Conservation (phyloP, 2,888 invertebrate species). For the Pteria penguin region DNA sequence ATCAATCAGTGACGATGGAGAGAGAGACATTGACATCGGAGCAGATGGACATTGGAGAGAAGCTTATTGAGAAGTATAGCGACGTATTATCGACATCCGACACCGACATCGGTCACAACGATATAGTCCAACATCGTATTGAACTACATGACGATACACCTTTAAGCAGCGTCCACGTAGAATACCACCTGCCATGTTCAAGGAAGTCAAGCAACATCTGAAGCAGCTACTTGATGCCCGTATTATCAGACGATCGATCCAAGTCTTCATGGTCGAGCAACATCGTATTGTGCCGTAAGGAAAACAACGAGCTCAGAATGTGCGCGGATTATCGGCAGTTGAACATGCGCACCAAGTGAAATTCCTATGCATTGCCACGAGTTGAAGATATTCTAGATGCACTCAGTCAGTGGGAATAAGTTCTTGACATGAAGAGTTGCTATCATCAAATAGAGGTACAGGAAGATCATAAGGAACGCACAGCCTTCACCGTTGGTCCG, state of each 20-base stretch:
- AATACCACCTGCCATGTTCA: background rate
- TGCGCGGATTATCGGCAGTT: background rate
- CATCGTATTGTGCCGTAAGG: background rate
- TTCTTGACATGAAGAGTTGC: slow-evolving; percentile 7
- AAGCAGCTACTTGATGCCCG: background rate
- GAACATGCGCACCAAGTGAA: background rate
- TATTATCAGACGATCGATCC: background rate
- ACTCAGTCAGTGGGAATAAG: too few species aligned
- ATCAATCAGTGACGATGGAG: too few species aligned
- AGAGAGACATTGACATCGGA: too few species aligned
- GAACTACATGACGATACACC: background rate
- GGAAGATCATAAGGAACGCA: slow-evolving; percentile 17
- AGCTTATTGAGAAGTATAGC: too few species aligned
- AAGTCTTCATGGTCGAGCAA: background rate
- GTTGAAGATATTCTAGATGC: slow-evolving; percentile 16
- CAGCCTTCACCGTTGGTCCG: slow-evolving; percentile 24
- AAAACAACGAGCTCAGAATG: background rate
- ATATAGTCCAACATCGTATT: background rate
- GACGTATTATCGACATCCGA: background rate
- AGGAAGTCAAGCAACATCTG: background rate
- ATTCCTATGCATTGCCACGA: slow-evolving; percentile 20
- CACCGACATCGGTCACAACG: background rate
- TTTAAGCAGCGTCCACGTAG: background rate
- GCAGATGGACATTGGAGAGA: too few species aligned
- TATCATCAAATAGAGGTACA: slow-evolving; percentile 13